Evolutionary conservation across 2,888 invertebrate genomes (phyloP).

Genomic region (Ophion costatus): DNA sequence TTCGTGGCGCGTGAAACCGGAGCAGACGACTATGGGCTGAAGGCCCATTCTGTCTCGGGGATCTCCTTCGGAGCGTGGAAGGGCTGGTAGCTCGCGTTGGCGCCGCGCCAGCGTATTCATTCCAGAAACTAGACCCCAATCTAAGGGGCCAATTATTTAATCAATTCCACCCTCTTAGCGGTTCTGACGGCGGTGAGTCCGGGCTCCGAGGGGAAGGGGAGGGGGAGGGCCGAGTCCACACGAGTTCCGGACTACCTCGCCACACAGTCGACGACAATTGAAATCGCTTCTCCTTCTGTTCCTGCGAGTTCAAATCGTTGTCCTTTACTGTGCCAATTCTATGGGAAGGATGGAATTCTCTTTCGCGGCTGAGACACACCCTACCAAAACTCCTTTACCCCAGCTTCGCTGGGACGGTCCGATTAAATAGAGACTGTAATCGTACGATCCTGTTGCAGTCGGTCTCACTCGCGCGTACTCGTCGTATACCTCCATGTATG

Average conservation of each 20-base stretch:
- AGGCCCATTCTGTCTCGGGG: constrained; percentile 58
- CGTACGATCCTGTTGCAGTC: constrained; percentile 54
- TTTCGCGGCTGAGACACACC: constrained; percentile 51
- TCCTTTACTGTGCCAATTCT: constrained; percentile 66
- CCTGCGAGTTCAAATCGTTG: constrained; percentile 68
- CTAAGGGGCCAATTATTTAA: constrained; percentile 83
- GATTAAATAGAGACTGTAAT: constrained; percentile 66
- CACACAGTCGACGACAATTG: constrained; percentile 79
- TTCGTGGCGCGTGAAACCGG: constrained; percentile 68
- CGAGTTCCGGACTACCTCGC: constrained; percentile 36
- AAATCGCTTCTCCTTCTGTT: constrained; percentile 75
- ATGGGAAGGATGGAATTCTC: constrained; percentile 65
- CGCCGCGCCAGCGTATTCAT: constrained; percentile 81
- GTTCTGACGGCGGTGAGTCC: constrained; percentile 70
- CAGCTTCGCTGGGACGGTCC: constrained; percentile 30
- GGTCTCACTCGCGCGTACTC: neutral
- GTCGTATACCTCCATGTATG: too few species aligned
- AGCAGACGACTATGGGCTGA: constrained; percentile 60
- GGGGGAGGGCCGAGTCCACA: constrained; percentile 15
- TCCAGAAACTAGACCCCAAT: constrained; percentile 82
- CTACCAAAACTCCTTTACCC: neutral
- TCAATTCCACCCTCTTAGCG: constrained; percentile 83
- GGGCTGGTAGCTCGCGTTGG: constrained; percentile 69
- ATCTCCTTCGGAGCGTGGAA: constrained; percentile 39
- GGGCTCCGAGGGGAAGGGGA: constrained; percentile 40